Percentiles rank a stretch among this genome's conserved stretches.
Conservation (phyloP, 2,113 vertebrate species). For the Triplophysa rosa region DNA sequence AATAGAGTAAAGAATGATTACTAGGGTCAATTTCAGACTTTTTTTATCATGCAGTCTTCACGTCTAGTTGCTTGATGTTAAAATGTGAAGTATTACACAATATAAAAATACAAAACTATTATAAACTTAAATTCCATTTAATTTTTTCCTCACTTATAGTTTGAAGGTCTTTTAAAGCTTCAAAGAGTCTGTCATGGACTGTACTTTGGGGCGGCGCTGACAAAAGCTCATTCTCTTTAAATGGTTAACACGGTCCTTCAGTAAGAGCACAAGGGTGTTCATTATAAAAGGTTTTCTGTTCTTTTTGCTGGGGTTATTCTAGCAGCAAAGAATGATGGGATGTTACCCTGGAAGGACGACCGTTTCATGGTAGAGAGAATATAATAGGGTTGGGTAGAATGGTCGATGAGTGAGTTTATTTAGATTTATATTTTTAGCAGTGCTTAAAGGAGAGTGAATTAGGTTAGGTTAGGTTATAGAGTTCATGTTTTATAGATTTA, state of each 20-base stretch:
- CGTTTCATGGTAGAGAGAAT: too few species aligned
- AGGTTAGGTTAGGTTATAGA: too few species aligned
- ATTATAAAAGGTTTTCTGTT: conserved; percentile 13
- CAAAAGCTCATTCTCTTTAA: conserved; percentile 1
- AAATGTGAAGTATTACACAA: not conserved
- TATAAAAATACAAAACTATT: conserved; percentile 46
- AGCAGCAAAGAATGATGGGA: not conserved
- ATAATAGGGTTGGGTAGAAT: too few species aligned
- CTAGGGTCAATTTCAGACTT: conserved; percentile 42
- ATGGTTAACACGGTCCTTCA: conserved; percentile 14
- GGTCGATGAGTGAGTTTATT: too few species aligned
- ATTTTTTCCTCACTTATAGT: conserved; percentile 38
- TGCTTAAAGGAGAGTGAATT: too few species aligned
- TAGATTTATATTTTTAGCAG: too few species aligned
- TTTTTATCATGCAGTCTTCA: conserved; percentile 38
- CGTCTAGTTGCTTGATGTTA: conserved; percentile 33
- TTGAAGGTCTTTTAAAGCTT: not conserved
- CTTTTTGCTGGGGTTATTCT: not conserved
- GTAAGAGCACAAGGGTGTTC: not conserved
- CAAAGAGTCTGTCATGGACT: too few species aligned
- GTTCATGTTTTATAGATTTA: too few species aligned
- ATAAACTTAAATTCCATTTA: conserved; percentile 50
- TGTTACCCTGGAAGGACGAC: not conserved
- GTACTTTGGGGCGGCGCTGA: not conserved
- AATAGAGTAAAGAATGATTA: conserved; percentile 60